A percentile compares a stretch with the other conserved stretches of the same genome.
phyloP scores from a whole-genome alignment of 2,797 vertebrate species.

The Typhlichthys eigenmanni region DNA sequence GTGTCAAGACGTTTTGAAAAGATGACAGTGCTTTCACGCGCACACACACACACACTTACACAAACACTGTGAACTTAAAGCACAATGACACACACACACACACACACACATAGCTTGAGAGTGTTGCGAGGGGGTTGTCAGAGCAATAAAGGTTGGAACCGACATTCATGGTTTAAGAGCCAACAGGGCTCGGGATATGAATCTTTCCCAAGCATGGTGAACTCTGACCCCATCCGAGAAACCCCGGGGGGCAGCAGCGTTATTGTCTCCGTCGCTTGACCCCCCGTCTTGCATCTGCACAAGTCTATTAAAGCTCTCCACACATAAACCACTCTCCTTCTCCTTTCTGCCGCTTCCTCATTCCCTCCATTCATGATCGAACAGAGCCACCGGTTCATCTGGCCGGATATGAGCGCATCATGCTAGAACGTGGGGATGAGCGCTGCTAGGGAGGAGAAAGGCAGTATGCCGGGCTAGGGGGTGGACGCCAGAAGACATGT shows the following conservation, averaged over 20 bases:
- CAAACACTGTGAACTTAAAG: not conserved
- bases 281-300: slow-evolving; percentile 67
- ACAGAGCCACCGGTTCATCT: slow-evolving; percentile 75
- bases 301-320: slow-evolving; percentile 50
- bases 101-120: not conserved
- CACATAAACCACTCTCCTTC: slow-evolving; percentile 62
- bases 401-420: slow-evolving; percentile 66
- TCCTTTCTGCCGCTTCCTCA: slow-evolving; percentile 35
- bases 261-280: slow-evolving; percentile 66
- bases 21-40: not conserved
- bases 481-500: slow-evolving; percentile 23
- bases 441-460: slow-evolving; percentile 27
- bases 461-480: slow-evolving; percentile 18
- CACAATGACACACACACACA: not conserved
- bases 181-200: slow-evolving; percentile 67
- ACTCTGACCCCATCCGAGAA: slow-evolving; percentile 63
- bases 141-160: slow-evolving; percentile 55
- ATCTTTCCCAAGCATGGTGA: slow-evolving; percentile 56
- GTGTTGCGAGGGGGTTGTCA: slow-evolving; percentile 26
- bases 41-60: not conserved
- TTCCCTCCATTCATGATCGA: slow-evolving; percentile 58
- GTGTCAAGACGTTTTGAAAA: not conserved
- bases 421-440: slow-evolving; percentile 65
- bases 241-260: slow-evolving; percentile 37
- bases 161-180: slow-evolving; percentile 58